phyloP scores from a whole-genome alignment of 2,113 vertebrate genomes.

The Garra rufa region DNA sequence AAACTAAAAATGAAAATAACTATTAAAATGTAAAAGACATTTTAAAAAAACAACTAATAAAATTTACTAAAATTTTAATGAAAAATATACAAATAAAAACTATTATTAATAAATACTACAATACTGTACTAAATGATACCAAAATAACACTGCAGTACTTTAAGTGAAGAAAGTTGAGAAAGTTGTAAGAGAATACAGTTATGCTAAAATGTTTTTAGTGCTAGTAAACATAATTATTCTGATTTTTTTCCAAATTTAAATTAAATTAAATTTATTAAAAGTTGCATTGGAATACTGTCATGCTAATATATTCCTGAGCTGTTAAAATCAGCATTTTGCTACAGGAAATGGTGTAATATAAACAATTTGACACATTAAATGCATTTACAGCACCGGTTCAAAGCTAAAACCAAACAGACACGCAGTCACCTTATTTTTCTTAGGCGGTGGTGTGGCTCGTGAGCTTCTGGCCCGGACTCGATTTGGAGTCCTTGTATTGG shows the following conservation, averaged over 20 bases:
- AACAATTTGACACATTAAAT: neutral
- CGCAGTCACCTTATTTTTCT: slow-evolving; percentile 74
- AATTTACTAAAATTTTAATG: neutral
- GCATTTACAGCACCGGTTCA: neutral
- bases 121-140: neutral
- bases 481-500: slow-evolving; percentile 58
- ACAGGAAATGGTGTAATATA: neutral
- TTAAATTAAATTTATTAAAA: too few relatives aligned
- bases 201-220: too few relatives aligned
- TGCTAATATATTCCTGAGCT: neutral
- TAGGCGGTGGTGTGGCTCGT: slow-evolving; percentile 75
- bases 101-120: neutral
- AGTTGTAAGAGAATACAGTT: too few relatives aligned
- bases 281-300: neutral
- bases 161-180: too few relatives aligned
- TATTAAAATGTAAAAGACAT: neutral
- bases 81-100: neutral
- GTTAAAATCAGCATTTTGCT: neutral
- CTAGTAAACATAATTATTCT: too few relatives aligned
- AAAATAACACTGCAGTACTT: neutral
- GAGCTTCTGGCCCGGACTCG: slow-evolving; percentile 77
- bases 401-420: neutral
- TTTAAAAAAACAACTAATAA: neutral
- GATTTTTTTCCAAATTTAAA: too few relatives aligned
- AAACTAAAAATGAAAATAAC: neutral